Base-by-base conservation (phyloP, 2,797 vertebrate species). In the Graptemys geographica region DNA sequence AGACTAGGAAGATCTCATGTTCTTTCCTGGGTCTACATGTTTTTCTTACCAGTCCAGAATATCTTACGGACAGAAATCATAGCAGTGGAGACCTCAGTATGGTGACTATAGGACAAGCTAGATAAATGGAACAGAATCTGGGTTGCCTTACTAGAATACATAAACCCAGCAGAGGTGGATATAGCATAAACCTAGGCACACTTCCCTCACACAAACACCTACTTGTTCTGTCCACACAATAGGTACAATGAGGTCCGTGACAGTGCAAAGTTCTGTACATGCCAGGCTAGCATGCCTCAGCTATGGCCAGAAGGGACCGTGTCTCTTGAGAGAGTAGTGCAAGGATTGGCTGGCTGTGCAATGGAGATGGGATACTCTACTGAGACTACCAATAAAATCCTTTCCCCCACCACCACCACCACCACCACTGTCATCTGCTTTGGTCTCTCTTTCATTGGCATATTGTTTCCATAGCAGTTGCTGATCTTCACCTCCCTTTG, bases 51-150 rank as follows among this genome's bases (percentile, higher is more conserved):
- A 0, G 0, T 19, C 72, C 72, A n/a, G 9, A 37, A 28, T 55
- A 8, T 74, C 33, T 83, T 16, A 33, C 47, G 0, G 51, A 44
- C 31, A 85, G 86, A 47, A 88, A 44, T 1, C 16, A 8, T 44
- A 4, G 9, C 49, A 33, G 18, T 8, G 62, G 28, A 62, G 3
- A 1, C 1, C 2, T 44, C 23, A 1, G 55, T 9, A 15, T 25
- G 0, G 0, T 1, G 7, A 6, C 3, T 9, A 41, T 21, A 56
- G 44, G 52, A 8, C 4, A 52, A 2, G 0, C 69, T 57, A 28
- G 57, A 47, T 1, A 59, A 56, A 76, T 19, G 5, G 0, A 0
- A 4, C 72, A 79, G 5, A 53, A 91, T 18, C 16, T 69, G 2
- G 0, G 3, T 25, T 41, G 41, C 27, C 49, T 78, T 44, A 37